phyloP scores from a whole-genome alignment of 2,113 vertebrate genomes.

The Arizona elegans region DNA sequence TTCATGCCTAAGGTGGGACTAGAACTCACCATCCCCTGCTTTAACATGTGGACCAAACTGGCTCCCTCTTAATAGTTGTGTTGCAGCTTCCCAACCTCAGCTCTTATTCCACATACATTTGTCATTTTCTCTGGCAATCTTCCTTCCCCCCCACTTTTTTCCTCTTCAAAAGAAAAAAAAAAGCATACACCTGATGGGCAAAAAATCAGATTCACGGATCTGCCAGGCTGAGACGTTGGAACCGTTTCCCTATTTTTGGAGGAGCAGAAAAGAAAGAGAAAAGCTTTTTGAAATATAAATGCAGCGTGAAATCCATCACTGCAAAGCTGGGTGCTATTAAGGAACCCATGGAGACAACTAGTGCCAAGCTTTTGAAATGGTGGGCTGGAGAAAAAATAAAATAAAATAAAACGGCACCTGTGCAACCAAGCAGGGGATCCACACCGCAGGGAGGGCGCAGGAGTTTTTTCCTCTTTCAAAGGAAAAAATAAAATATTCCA shows the following conservation, averaged over 20 bases:
- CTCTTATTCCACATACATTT: background rate
- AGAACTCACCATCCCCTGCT: no score
- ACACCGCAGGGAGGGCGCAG: background rate
- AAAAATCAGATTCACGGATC: background rate
- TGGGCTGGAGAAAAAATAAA: background rate
- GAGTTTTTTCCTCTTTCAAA: background rate
- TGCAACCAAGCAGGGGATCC: background rate
- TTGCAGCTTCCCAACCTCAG: background rate
- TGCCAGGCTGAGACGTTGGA: background rate
- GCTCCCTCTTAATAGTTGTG: no score
- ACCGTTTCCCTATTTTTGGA: background rate
- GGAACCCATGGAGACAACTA: background rate
- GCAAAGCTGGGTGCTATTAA: background rate
- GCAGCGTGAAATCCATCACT: background rate
- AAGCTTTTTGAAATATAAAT: background rate
- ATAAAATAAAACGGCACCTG: background rate
- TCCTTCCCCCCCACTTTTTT: background rate
- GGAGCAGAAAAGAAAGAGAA: background rate
- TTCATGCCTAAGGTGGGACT: no score
- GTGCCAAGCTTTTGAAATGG: background rate
- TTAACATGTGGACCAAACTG: no score
- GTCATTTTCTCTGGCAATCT: background rate
- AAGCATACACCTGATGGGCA: background rate
- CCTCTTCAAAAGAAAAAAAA: background rate
- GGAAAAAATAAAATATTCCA: background rate